Conservation (phyloP, 2,888 invertebrate species). For the Lordiphosa andalusiaca region DNA sequence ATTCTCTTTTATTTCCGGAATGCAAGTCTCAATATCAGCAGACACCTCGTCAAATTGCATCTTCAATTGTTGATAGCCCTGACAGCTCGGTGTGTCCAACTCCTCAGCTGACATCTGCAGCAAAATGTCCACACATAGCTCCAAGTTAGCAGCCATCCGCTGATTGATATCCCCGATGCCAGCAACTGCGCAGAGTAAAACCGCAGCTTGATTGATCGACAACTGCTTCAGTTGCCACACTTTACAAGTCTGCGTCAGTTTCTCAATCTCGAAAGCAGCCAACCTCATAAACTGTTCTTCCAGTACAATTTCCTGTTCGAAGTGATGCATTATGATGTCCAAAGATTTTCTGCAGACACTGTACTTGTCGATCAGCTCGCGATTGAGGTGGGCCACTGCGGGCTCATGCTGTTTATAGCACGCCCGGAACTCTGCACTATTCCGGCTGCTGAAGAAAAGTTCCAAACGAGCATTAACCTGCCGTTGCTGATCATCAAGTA, state of each 20-base stretch:
- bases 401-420: conserved; percentile 48
- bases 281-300: conserved; percentile 33
- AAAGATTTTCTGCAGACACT: conserved; percentile 33
- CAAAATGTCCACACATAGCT: conserved; percentile 33
- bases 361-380: conserved; percentile 38
- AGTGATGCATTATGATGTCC: conserved; percentile 26
- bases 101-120: conserved; percentile 30
- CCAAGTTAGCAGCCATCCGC: conserved; percentile 19
- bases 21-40: conserved; percentile 22
- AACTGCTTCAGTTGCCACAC: conserved; percentile 30
- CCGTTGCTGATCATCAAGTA: conserved; percentile 21
- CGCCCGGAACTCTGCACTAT: conserved; percentile 17
- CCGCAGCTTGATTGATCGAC: conserved; percentile 20
- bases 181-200: conserved; percentile 44
- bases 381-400: conserved; percentile 47
- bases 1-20: not conserved
- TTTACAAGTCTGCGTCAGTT: conserved; percentile 31
- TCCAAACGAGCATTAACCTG: conserved; percentile 30
- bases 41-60: conserved; percentile 37
- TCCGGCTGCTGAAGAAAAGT: conserved; percentile 12
- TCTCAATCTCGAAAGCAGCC: conserved; percentile 29
- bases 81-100: conserved; percentile 33
- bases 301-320: conserved; percentile 31
- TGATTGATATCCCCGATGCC: conserved; percentile 47
- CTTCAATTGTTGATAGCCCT: conserved; percentile 28